Conservation (phyloP, 2,888 invertebrate genomes). For the Ceriagrion tenellum region DNA sequence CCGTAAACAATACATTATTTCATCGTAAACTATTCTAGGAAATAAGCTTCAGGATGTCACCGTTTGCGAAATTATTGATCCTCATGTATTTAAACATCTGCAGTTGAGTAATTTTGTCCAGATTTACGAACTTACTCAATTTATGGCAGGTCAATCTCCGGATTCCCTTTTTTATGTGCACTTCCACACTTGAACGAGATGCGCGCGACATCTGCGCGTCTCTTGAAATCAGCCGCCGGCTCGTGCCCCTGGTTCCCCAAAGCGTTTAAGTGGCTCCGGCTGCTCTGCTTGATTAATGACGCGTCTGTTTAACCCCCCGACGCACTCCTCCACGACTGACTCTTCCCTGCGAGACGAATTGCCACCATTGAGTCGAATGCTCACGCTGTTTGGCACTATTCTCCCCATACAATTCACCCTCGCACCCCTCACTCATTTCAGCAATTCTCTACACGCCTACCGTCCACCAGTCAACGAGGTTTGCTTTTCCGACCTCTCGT, state of each 20-base stretch:
- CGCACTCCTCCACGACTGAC: slow-evolving; percentile 38
- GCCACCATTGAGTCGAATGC: slow-evolving; percentile 45
- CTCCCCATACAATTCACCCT: neutral
- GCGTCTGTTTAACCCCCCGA: slow-evolving; percentile 55
- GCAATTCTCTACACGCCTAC: neutral
- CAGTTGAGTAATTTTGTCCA: neutral
- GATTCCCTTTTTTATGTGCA: neutral
- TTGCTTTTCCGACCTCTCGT: neutral
- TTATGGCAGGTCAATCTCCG: neutral
- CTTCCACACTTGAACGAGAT: neutral
- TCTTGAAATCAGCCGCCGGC: slow-evolving; percentile 15
- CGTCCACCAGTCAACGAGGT: neutral
- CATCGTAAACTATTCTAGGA: too few species aligned
- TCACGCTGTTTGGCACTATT: neutral
- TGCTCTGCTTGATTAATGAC: slow-evolving; percentile 61
- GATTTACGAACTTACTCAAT: neutral
- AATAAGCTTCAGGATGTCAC: too few species aligned
- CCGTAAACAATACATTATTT: too few species aligned
- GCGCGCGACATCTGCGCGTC: slow-evolving; percentile 51
- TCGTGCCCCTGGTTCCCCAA: slow-evolving; percentile 33
- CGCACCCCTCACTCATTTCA: neutral
- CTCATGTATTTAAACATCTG: neutral
- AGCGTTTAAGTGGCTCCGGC: slow-evolving; percentile 50
- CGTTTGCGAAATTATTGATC: neutral
- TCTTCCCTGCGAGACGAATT: slow-evolving; percentile 61